phyloP scores from a whole-genome alignment of 2,797 vertebrate species.

The Octomys mimax region DNA sequence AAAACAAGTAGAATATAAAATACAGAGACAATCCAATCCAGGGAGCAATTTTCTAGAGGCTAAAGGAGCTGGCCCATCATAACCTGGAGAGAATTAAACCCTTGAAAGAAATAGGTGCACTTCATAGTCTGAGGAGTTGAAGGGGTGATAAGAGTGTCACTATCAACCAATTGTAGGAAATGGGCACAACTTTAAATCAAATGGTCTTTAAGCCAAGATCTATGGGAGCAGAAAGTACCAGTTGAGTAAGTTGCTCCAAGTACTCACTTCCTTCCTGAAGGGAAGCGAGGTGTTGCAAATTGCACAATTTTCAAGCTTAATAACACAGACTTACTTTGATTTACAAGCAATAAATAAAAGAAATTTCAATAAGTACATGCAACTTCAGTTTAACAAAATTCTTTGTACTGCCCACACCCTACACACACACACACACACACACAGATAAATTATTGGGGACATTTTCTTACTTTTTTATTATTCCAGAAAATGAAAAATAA shows the following conservation, averaged over 20 bases:
- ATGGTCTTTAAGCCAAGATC: neutral
- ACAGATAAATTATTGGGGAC: neutral
- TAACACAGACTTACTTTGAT: neutral
- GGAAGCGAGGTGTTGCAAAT: neutral
- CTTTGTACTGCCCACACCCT: neutral
- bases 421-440: neutral
- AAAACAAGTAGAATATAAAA: neutral
- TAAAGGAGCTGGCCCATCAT: neutral
- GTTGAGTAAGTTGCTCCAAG: neutral
- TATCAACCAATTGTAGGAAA: neutral
- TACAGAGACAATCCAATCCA: neutral
- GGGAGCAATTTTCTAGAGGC: neutral
- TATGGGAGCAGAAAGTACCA: neutral
- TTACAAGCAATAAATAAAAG: neutral
- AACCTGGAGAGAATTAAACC: neutral
- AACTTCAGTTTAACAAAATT: conserved; percentile 22
- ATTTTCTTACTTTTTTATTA: neutral
- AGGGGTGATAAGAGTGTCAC: neutral
- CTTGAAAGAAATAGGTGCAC: neutral
- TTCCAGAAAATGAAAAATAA: conserved; percentile 5
- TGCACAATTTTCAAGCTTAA: neutral
- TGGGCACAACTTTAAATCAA: neutral
- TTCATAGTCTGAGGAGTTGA: neutral
- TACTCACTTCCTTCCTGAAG: neutral
- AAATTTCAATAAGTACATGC: neutral